Conservation (phyloP, 2,797 vertebrate species). For the Melanotaenia trifasciata region DNA sequence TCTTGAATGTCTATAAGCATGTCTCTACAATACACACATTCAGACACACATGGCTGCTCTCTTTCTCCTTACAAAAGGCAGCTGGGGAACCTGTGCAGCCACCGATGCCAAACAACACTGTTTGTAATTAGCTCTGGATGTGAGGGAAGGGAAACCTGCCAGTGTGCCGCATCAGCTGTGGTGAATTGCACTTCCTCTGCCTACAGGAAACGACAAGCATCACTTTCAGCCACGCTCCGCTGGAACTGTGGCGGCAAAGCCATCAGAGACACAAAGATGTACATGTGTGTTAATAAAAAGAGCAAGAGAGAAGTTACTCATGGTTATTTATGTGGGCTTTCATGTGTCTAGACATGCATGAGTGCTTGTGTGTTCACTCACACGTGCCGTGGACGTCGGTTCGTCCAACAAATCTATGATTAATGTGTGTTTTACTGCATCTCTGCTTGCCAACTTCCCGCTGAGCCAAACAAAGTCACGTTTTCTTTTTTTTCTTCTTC, state of each 20-base stretch:
- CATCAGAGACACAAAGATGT: constrained; percentile 34
- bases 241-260: constrained; percentile 34
- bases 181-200: constrained; percentile 48
- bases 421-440: constrained; percentile 8
- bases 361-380: constrained; percentile 12
- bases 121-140: constrained; percentile 53
- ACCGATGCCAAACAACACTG: constrained; percentile 35
- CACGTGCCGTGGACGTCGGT: constrained; percentile 11
- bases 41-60: background rate
- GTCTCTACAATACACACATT: background rate
- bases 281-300: background rate
- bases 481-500: constrained; percentile 8
- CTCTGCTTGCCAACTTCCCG: constrained; percentile 27
- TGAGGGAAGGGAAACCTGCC: constrained; percentile 58
- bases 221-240: constrained; percentile 51
- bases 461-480: constrained; percentile 28
- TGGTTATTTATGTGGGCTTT: constrained; percentile 11
- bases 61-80: background rate
- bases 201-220: constrained; percentile 63
- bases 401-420: constrained; percentile 25
- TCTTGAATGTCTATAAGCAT: background rate
- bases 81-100: constrained; percentile 29
- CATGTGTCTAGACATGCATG: constrained; percentile 11
- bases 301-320: constrained; percentile 9
- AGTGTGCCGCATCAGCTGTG: constrained; percentile 61